phyloP scores from a whole-genome alignment of 2,888 invertebrate species.

The Lasioglossum morio region DNA sequence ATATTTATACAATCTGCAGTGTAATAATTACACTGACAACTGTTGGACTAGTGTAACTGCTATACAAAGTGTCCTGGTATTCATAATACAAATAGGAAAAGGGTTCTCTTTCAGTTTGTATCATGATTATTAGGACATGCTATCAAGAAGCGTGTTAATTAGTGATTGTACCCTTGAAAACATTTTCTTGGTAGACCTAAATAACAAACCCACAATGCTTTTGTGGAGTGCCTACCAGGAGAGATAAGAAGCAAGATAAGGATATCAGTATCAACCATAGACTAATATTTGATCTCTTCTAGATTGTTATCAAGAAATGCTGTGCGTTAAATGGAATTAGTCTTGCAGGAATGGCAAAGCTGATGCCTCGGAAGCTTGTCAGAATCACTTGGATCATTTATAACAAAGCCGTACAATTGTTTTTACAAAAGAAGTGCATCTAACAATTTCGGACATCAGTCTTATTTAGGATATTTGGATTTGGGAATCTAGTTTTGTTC shows the following conservation, averaged over 20 bases:
- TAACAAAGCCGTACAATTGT: neutral
- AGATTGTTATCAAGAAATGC: conserved; percentile 16
- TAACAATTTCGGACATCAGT: neutral
- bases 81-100: neutral
- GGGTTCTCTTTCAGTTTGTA: neutral
- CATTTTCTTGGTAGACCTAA: conserved; percentile 6
- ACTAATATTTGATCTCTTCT: neutral
- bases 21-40: neutral
- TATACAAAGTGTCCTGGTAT: neutral
- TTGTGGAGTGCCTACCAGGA: neutral
- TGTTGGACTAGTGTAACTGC: neutral
- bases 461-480: neutral
- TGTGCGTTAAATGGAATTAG: neutral
- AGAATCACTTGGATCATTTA: conserved; percentile 7
- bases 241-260: conserved; percentile 9
- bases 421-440: neutral
- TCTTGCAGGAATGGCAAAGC: conserved; percentile 1
- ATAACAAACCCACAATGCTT: neutral
- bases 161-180: neutral
- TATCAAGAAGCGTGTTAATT: neutral
- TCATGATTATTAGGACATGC: neutral
- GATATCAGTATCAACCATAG: neutral
- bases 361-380: neutral
- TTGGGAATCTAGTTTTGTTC: neutral
- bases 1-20: neutral